These are phyloP conservation scores for Toxotes lorentzi DNA, from an alignment of 2,797 vertebrate genomes.

Conservation along the genomic window DNA sequence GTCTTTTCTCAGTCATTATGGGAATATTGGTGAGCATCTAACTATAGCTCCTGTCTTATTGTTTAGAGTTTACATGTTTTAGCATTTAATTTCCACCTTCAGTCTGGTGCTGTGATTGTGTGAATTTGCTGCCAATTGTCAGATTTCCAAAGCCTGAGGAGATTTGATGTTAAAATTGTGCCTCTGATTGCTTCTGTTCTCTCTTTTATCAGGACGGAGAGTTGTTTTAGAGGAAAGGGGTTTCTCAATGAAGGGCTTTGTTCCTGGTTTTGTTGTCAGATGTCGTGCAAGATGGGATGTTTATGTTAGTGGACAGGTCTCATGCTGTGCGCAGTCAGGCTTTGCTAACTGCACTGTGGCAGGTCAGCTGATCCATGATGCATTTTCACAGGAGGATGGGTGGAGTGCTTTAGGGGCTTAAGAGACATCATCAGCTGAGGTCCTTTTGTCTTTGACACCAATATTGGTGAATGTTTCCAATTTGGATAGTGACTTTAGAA, in stretches of 20 bases:
- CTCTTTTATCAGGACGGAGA: neutral
- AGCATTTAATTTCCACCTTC: slow-evolving; percentile 57
- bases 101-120: slow-evolving; percentile 43
- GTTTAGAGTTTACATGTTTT: slow-evolving; percentile 42
- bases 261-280: slow-evolving; percentile 22
- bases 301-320: slow-evolving; percentile 61
- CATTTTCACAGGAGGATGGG: slow-evolving; percentile 37
- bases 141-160: slow-evolving; percentile 23
- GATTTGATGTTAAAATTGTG: slow-evolving; percentile 38
- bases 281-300: slow-evolving; percentile 40
- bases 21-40: slow-evolving; percentile 6
- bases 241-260: slow-evolving; percentile 6
- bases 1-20: slow-evolving; percentile 8
- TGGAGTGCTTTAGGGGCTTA: slow-evolving; percentile 10
- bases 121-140: slow-evolving; percentile 52
- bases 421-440: slow-evolving; percentile 19
- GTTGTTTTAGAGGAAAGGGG: slow-evolving; percentile 15
- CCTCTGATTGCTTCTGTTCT: slow-evolving; percentile 35
- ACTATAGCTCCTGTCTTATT: slow-evolving; percentile 27
- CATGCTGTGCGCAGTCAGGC: slow-evolving; percentile 54
- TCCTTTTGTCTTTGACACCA: slow-evolving; percentile 38
- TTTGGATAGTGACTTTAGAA: slow-evolving; percentile 30
- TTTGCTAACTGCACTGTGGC: slow-evolving; percentile 46
- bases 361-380: slow-evolving; percentile 57
- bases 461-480: slow-evolving; percentile 32